Evolutionary conservation across 2,113 vertebrate genomes (phyloP), one percentile per base, ranked within the genome.

Genomic region (Malurus cyaneus): DNA sequence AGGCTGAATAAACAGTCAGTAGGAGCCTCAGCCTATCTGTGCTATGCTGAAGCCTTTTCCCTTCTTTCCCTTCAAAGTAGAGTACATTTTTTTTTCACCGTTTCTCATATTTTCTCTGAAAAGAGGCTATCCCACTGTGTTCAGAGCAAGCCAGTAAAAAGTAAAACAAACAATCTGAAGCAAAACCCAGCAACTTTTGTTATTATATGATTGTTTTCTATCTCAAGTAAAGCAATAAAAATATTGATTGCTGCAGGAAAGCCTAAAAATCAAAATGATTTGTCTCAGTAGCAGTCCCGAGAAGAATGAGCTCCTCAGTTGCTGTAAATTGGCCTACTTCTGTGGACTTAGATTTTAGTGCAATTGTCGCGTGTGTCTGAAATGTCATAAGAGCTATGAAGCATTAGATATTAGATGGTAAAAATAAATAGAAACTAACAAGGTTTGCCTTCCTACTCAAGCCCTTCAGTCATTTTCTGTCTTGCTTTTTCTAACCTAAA

Each of bases 261-360:
- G 64, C 46, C 72, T 95, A 88, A 93, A 95, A 96, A 92, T 93
- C 85, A 88, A 77, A 96, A 95, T 96, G 44, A 96, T 96, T 94
- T 95, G 82, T 93, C 92, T 95, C 82, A 53, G 92, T 90, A 95
- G 94, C 41, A 72, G 88, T 86, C 71, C 36, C 57, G 80, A 78
- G 74, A 96, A 96, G 76, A 94, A 92, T 78, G 76, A 96, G 49
- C 36, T 64, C 49, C 57, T 96, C 80, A 90, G 90, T 29, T 81
- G 72, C 64, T 88, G 61, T 86, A 96, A 97, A 96, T 78, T 90
- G 88, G 53, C 77, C 61, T 64, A 18, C 41, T 94, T 93, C 79
- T 80, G 32, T 41, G 65, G 89, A 70, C 69, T 88, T 84, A 83
- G 85, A 80, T 83, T 92, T 93, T 84, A 92, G 64, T 62, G 69